phyloP scores from a whole-genome alignment of 2,888 invertebrate genomes.

The Ormyrus rosae region DNA sequence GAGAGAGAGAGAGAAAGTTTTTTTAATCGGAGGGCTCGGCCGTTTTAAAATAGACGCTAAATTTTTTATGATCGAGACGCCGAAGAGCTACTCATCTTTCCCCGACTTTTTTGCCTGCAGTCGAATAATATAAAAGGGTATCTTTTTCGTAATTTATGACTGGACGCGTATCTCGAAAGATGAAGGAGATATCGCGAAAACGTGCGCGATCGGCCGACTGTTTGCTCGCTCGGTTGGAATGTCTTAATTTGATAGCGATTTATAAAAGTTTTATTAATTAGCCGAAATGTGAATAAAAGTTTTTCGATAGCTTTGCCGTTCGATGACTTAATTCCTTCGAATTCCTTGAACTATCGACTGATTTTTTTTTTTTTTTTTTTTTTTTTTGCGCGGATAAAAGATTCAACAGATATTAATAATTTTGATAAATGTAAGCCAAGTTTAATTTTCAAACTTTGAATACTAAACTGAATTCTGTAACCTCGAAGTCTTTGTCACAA shows the following conservation, averaged over 20 bases:
- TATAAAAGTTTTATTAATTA: slow-evolving; percentile 51
- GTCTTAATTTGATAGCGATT: slow-evolving; percentile 49
- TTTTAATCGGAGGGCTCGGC: slow-evolving; percentile 1
- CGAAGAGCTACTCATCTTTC: slow-evolving; percentile 50
- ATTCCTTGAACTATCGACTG: not conserved
- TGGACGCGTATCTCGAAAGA: slow-evolving; percentile 23
- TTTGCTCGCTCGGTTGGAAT: slow-evolving; percentile 14
- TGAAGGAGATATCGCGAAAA: slow-evolving; percentile 40
- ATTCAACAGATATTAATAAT: too few relatives aligned
- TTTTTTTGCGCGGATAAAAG: not conserved
- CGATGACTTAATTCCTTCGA: slow-evolving; percentile 31
- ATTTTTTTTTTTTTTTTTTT: not conserved
- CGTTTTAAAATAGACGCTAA: slow-evolving; percentile 44
- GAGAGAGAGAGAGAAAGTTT: slow-evolving; percentile 21
- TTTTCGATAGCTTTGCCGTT: not conserved
- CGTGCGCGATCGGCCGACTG: not conserved
- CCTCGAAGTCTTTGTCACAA: too few relatives aligned
- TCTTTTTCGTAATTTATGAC: slow-evolving; percentile 46
- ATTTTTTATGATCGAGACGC: slow-evolving; percentile 50
- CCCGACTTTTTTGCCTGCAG: slow-evolving; percentile 27
- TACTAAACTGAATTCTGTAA: too few relatives aligned
- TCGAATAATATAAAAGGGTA: slow-evolving; percentile 40
- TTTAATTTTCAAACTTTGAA: too few relatives aligned
- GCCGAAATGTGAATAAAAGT: slow-evolving; percentile 15
- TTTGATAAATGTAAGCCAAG: too few relatives aligned